A percentile compares a stretch with the other conserved stretches of the same genome.
These are phyloP conservation scores for Anagyrus pseudococci DNA, from an alignment of 2,888 invertebrate genomes.

Conservation along the genomic window DNA sequence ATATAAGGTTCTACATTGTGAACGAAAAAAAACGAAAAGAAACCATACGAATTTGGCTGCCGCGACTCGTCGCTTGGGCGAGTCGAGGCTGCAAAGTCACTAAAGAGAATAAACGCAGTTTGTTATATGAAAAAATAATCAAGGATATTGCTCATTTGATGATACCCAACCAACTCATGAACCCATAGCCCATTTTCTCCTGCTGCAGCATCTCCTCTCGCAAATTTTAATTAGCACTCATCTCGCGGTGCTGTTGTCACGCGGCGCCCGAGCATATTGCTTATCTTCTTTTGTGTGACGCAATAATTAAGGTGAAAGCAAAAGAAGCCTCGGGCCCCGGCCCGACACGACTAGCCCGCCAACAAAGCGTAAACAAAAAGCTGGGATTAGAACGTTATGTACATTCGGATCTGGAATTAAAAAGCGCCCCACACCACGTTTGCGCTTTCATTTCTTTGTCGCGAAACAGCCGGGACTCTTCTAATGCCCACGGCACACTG, in stretches of 20 bases:
- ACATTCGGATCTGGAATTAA: background rate
- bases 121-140: slow-evolving; percentile 36
- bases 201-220: background rate
- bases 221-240: slow-evolving; percentile 11
- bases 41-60: slow-evolving; percentile 8
- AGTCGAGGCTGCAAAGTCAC: slow-evolving; percentile 27
- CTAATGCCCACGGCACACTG: too few species aligned
- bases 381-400: background rate
- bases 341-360: background rate
- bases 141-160: slow-evolving; percentile 3
- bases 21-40: background rate
- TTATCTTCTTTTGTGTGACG: background rate
- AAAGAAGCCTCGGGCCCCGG: background rate
- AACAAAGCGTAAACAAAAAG: slow-evolving; percentile 2
- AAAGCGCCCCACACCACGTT: background rate
- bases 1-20: too few species aligned
- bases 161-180: background rate
- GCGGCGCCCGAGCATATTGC: background rate
- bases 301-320: slow-evolving; percentile 16
- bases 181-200: background rate
- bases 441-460: background rate
- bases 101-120: slow-evolving; percentile 35
- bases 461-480: too few species aligned
- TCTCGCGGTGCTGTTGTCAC: background rate
- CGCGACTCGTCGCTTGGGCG: background rate